Base-by-base conservation (phyloP, 2,797 vertebrate genomes). In the Alcedo atthis region DNA sequence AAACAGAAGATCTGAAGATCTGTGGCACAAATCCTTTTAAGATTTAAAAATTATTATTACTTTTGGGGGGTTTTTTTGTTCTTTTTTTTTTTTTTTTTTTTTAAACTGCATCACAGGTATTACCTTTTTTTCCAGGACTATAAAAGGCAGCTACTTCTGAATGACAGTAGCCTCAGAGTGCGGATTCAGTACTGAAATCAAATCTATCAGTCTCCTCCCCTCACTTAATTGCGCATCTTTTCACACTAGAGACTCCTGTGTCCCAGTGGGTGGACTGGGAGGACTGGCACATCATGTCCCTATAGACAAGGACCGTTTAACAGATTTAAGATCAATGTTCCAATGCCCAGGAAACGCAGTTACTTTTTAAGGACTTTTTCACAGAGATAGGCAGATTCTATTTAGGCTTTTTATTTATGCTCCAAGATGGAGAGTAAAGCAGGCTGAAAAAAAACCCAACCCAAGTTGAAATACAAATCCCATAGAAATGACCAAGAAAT, bases 91-190 rank as follows among this genome's bases (percentile, higher is more conserved):
- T 77, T 89, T 93, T 88, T 83, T 89, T 95, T 85, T 91, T 94
- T 93, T 8, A 91, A 96, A 94, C 96, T 96, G 94, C 75, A 94
- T 95, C 96, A 95, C 83, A 96, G 94, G 95, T 94, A 84, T 73
- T 54, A 22, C 74, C 48, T 15, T 96, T 98, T 98, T 98, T 98
- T 97, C 98, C 92, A 97, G 95, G 91, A 95, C 96, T 97, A 94
- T 94, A 98, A 97, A 98, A 97, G 96, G 96, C 98, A 98, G 97
- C 97, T 97, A 97, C 92, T 89, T 80, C 88, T 80, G 96, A 97
- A 97, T 97, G 95, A 98, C 97, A 97, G 84, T 95, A 95, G 94
- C 97, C 92, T 97, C 95, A 91, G 92, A 97, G 79, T 90, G 94
- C 86, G 93, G 73, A 70, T 74, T 71, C 68, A 40, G 62, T 70